Percentiles rank a stretch among this genome's conserved stretches.
Conservation (phyloP, 2,888 invertebrate species). For the Brachyptera risi region DNA sequence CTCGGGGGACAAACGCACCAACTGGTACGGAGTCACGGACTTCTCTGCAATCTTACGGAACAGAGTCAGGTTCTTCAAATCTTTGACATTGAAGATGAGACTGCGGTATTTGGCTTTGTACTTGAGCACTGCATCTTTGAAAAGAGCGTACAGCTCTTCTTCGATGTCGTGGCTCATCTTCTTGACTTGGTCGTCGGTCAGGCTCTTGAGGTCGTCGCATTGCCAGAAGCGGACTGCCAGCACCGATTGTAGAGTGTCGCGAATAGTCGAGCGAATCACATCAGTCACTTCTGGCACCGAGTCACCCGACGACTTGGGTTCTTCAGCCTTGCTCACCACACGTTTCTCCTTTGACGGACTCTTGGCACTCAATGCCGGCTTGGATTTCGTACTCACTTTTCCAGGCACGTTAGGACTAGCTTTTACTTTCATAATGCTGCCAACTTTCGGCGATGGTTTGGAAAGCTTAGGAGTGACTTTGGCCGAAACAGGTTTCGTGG, state of each 20-base stretch:
- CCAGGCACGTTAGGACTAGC: no score
- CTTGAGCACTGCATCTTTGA: slow-evolving; percentile 74
- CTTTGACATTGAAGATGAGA: slow-evolving; percentile 88
- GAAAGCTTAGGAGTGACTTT: no score
- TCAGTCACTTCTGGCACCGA: slow-evolving; percentile 49
- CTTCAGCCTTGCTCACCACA: background rate
- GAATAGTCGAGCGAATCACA: slow-evolving; percentile 75
- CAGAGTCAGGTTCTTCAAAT: slow-evolving; percentile 83
- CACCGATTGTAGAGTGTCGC: slow-evolving; percentile 69
- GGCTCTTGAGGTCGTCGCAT: slow-evolving; percentile 43
- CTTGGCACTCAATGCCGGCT: background rate
- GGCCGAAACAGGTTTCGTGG: no score
- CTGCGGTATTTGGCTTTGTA: slow-evolving; percentile 91
- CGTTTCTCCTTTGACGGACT: slow-evolving; percentile 10
- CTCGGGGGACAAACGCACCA: slow-evolving; percentile 84
- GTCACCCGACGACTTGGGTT: background rate
- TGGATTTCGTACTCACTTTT: background rate
- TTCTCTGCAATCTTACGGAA: slow-evolving; percentile 72
- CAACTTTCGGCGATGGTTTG: no score
- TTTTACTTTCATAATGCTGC: no score
- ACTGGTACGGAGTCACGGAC: slow-evolving; percentile 71
- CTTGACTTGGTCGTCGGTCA: slow-evolving; percentile 45
- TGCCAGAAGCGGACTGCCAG: slow-evolving; percentile 55
- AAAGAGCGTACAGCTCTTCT: slow-evolving; percentile 74
- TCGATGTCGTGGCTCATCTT: slow-evolving; percentile 74